Conservation (phyloP, 2,888 invertebrate genomes). For the Zhengitettix transpicula region DNA sequence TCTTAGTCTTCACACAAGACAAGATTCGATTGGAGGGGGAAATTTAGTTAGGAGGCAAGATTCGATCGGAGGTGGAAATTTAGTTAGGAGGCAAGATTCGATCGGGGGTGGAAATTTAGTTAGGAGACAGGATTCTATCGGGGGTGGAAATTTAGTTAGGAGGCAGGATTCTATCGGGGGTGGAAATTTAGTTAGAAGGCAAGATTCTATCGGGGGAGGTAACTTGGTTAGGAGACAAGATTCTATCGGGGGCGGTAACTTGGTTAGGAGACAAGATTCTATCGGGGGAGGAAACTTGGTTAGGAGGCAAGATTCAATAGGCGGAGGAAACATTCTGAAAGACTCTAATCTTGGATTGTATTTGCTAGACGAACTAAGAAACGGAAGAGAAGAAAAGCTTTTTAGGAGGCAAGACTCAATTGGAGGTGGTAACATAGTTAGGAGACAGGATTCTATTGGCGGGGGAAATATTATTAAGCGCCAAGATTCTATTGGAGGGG, state of each 20-base stretch:
- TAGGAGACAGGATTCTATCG: conserved; percentile 18
- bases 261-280: conserved; percentile 16
- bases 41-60: too few relatives aligned
- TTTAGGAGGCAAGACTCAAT: conserved; percentile 28
- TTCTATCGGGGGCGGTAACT: conserved; percentile 29
- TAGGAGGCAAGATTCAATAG: conserved; percentile 30
- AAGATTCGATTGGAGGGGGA: too few relatives aligned
- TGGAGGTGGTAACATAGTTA: conserved; percentile 14
- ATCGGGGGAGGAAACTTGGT: conserved; percentile 14
- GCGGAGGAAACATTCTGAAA: conserved; percentile 27
- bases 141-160: conserved; percentile 23
- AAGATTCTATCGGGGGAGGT: conserved; percentile 19
- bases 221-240: conserved; percentile 27
- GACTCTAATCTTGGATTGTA: not conserved
- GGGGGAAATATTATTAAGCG: conserved; percentile 24
- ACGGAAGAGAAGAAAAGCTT: conserved; percentile 16
- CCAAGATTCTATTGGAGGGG: conserved; percentile 23
- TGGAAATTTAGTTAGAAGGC: conserved; percentile 14
- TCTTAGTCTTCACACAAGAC: too few relatives aligned
- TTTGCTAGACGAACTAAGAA: conserved; percentile 23
- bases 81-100: conserved; percentile 28
- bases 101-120: conserved; percentile 15
- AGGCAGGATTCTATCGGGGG: conserved; percentile 24
- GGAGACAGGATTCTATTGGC: conserved; percentile 18
- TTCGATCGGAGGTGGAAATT: too few relatives aligned